phyloP scores from a whole-genome alignment of 1,140 invertebrate genomes.

The Macrobrachium rosenbergii region DNA sequence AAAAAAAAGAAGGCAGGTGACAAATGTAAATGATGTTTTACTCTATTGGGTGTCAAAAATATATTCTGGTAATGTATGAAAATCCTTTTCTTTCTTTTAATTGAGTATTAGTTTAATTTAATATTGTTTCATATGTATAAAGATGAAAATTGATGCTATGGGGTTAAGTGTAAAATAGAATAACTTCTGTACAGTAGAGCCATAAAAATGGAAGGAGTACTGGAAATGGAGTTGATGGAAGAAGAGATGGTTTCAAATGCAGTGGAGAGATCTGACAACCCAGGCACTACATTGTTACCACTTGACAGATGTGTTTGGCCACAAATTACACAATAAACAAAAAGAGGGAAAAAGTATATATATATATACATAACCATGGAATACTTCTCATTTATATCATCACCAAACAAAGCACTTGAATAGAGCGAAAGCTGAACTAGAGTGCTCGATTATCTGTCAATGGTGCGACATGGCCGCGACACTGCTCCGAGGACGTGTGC shows the following conservation, averaged over 20 bases:
- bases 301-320: conserved; percentile 43
- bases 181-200: conserved; percentile 38
- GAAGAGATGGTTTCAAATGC: conserved; percentile 28
- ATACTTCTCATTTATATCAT: too few relatives aligned
- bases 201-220: conserved; percentile 1
- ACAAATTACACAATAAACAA: not conserved
- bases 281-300: conserved; percentile 45
- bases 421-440: conserved; percentile 7
- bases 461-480: conserved; percentile 41
- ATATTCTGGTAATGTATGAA: too few relatives aligned
- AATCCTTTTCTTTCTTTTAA: too few relatives aligned
- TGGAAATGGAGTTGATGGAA: not conserved
- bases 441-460: conserved; percentile 47
- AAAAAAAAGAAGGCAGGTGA: not conserved
- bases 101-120: too few relatives aligned
- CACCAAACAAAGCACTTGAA: conserved; percentile 30
- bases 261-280: conserved; percentile 43
- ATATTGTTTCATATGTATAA: conserved; percentile 2
- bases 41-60: conserved; percentile 24
- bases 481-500: conserved; percentile 16
- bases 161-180: conserved; percentile 40
- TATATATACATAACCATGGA: too few relatives aligned
- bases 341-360: too few relatives aligned
- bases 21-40: conserved; percentile 32
- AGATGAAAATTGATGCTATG: conserved; percentile 19